Base-by-base conservation (phyloP, 2,797 vertebrate genomes). In the Anisognathus igniventris region DNA sequence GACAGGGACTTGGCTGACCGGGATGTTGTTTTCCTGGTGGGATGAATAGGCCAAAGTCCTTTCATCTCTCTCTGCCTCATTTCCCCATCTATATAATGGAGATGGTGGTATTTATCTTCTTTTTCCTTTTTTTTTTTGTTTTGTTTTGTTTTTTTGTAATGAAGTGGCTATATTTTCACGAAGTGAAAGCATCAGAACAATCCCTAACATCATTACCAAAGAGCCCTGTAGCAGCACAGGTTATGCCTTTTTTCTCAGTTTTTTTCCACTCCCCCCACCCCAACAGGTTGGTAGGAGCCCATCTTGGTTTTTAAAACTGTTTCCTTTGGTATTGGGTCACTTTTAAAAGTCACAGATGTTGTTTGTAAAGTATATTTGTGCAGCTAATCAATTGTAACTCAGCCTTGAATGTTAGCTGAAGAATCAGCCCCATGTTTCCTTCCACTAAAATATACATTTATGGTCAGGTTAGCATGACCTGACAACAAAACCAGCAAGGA, bases 391-490 rank as follows among this genome's bases (percentile, higher is more conserved):
- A 53, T 10, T 15, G 16, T 33, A 80, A 72, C 22, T 76, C 71
- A 60, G 71, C 45, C 81, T 60, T 13, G 68, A 86, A 88, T 22
- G 5, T 67, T 7, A 57, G 91, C 73, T 64, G 53, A 78, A 80
- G 85, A 80, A 80, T 35, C 82, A 70, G 54, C 6, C 16, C 87
- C 16, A 3, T 8, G 70, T 47, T 88, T 88, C 56, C 62, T 81
- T 86, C 73, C 76, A 58, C 24, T 60, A 60, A 92, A 94, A 83
- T 75, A 72, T 12, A 86, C 66, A 85, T 81, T 75, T 76, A 27
- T 70, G 85, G 54, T 78, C 79, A 86, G 92, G 93, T 95, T 96
- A 93, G 66, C 87, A 81, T n/a, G 91, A 97, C 95, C 95, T 84
- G 87, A 93, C 82, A 92, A 62, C 75, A 89, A 92, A 85, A 47